phyloP scores from a whole-genome alignment of 2,113 vertebrate species.

The Amphiprion ocellaris region DNA sequence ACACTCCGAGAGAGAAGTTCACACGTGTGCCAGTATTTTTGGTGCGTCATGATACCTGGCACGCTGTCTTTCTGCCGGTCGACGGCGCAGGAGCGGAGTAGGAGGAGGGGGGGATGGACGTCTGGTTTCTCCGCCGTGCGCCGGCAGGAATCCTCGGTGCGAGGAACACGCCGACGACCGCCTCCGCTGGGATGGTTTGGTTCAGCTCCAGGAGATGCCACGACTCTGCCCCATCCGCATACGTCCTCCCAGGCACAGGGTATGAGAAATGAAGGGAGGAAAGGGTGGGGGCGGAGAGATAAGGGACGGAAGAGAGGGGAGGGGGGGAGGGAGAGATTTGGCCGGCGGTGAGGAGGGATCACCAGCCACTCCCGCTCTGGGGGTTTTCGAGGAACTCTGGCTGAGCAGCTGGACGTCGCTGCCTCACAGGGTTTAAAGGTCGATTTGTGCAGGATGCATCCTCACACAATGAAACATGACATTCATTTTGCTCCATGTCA shows the following conservation, averaged over 20 bases:
- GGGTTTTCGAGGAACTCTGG: conserved; percentile 54
- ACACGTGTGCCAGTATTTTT: conserved; percentile 37
- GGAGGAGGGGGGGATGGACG: conserved; percentile 2
- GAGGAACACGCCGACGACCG: conserved; percentile 18
- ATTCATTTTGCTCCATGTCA: too few species aligned
- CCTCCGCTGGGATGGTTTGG: conserved; percentile 44
- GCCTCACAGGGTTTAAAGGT: neutral
- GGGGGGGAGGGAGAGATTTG: conserved; percentile 24
- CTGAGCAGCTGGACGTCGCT: conserved; percentile 44
- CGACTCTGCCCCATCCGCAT: conserved; percentile 40
- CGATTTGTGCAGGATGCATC: neutral
- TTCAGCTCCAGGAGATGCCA: conserved; percentile 47
- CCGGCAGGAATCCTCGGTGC: neutral
- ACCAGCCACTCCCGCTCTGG: conserved; percentile 29
- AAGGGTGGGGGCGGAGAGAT: conserved; percentile 30
- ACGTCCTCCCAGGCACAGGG: conserved; percentile 37
- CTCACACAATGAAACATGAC: too few species aligned
- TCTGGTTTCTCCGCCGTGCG: conserved; percentile 42
- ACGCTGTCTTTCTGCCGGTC: conserved; percentile 36
- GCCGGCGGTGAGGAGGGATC: conserved; percentile 45
- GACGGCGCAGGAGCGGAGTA: conserved; percentile 27
- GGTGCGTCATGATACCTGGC: conserved; percentile 76
- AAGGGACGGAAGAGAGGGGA: conserved; percentile 8
- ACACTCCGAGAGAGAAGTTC: conserved; percentile 26
- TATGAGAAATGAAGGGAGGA: neutral